Base-by-base conservation (phyloP, 2,888 invertebrate species). In the Argyra leucocephala region DNA sequence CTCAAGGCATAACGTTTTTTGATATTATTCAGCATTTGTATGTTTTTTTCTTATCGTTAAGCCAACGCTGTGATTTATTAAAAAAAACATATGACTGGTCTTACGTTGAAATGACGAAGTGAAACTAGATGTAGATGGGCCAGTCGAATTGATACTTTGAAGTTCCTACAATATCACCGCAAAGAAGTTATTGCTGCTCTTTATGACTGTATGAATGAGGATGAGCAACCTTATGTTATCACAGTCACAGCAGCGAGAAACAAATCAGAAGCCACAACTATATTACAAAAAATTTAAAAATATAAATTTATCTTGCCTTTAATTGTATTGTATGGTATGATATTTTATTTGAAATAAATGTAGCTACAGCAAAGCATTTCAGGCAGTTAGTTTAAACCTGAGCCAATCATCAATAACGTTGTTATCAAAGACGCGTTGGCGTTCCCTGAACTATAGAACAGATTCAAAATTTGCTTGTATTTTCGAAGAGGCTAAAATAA, bases 131-230 rank as follows among this genome's bases (percentile, higher is more conserved):
- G 31, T n/a, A 24, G 62, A 62, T 62, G 62, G 62, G 26, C 31
- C n/a, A 62, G 62, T 31, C 15, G 62, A 62, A 62, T 62, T 31
- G 62, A 62, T 57, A 6, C 57, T 57, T 12, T 63, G 4, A 63
- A 64, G 23, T 31, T 36, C n/a, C 59, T 64, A 64, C 64, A 59
- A 24, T 64, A 64, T 59, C 58, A 64, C 59, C n/a, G 58, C 18
- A 36, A 23, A 64, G 26, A 23, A 64, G 59, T 64, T 21, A 36
- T 59, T 59, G 64, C 21, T n/a, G 64, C 64, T 59, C 60, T 59
- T 10, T 59, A 59, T 59, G 59, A 59, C 18, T 59, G 59, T 59
- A 59, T 59, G 59, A 59, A 59, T 59, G 59, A 59, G 59, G 23
- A 59, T 59, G 59, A 5, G 59, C 59, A 59, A 59, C 23, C 59